These are phyloP conservation scores for Bradypodion pumilum DNA, from an alignment of 2,797 vertebrate genomes.

Conservation along the genomic window DNA sequence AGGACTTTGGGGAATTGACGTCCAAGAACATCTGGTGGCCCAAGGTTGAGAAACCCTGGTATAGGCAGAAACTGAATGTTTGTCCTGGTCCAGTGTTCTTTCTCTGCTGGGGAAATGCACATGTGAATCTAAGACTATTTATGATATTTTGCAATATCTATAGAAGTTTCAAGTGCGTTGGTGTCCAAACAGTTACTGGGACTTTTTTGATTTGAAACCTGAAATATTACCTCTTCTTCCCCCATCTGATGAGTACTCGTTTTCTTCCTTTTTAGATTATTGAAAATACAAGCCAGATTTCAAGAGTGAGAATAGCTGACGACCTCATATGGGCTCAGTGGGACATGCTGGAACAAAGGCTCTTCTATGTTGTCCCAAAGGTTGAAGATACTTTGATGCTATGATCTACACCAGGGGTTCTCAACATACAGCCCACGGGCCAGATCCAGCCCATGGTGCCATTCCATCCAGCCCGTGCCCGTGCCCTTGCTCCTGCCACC, in stretches of 20 bases:
- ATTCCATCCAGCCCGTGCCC: too few species aligned
- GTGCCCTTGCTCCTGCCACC: too few species aligned
- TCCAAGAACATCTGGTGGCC: too few species aligned
- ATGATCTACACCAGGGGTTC: background rate
- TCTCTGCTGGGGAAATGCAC: too few species aligned
- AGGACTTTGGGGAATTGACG: too few species aligned
- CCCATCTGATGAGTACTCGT: background rate
- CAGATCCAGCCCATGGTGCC: too few species aligned
- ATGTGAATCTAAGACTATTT: background rate
- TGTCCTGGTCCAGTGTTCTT: background rate
- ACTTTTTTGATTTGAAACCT: background rate
- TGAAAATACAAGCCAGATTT: constrained; percentile 81
- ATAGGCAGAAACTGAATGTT: too few species aligned
- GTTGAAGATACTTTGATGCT: constrained; percentile 64
- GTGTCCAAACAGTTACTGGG: background rate
- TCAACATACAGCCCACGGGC: too few species aligned
- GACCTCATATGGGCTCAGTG: constrained; percentile 93
- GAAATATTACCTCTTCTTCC: too few species aligned
- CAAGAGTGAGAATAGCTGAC: constrained; percentile 85
- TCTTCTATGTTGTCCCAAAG: constrained; percentile 87
- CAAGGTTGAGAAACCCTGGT: too few species aligned
- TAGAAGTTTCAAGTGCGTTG: background rate
- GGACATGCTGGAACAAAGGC: constrained; percentile 88
- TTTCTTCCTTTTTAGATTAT: constrained; percentile 81
- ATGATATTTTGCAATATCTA: background rate